phyloP scores from a whole-genome alignment of 2,888 invertebrate genomes.

The Axea sp. region DNA sequence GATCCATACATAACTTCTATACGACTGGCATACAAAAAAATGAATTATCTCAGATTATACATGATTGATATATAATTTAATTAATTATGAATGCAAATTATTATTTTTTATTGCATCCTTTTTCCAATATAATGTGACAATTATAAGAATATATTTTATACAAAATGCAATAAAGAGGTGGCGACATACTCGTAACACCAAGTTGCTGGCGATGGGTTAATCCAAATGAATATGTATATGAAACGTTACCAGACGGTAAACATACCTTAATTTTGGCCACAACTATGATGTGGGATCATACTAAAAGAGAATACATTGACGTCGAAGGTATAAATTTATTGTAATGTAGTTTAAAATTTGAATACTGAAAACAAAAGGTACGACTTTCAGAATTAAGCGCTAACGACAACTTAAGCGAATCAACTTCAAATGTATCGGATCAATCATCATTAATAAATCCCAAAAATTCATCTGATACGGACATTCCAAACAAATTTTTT shows the following conservation, averaged over 20 bases:
- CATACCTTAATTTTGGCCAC: slow-evolving; percentile 79
- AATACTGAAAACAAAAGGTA: no score
- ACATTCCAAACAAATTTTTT: slow-evolving; percentile 16
- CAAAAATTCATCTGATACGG: slow-evolving; percentile 5
- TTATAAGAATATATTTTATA: no score
- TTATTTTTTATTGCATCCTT: no score
- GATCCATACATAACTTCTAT: no score
- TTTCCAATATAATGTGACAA: no score
- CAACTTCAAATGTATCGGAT: neutral
- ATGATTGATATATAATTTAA: no score
- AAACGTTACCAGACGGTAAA: slow-evolving; percentile 81
- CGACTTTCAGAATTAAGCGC: neutral
- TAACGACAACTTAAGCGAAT: neutral
- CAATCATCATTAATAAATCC: neutral
- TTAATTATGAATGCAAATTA: no score
- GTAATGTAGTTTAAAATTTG: no score
- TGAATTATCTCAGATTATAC: no score
- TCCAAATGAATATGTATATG: slow-evolving; percentile 82
- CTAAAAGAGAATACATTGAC: slow-evolving; percentile 61
- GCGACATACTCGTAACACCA: slow-evolving; percentile 83
- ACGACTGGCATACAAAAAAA: no score
- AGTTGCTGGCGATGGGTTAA: slow-evolving; percentile 83
- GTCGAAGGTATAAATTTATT: slow-evolving; percentile 30
- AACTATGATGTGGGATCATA: slow-evolving; percentile 70
- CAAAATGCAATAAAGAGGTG: no score